Conservation (phyloP, 1,140 invertebrate genomes). For the Saccostrea echinata region DNA sequence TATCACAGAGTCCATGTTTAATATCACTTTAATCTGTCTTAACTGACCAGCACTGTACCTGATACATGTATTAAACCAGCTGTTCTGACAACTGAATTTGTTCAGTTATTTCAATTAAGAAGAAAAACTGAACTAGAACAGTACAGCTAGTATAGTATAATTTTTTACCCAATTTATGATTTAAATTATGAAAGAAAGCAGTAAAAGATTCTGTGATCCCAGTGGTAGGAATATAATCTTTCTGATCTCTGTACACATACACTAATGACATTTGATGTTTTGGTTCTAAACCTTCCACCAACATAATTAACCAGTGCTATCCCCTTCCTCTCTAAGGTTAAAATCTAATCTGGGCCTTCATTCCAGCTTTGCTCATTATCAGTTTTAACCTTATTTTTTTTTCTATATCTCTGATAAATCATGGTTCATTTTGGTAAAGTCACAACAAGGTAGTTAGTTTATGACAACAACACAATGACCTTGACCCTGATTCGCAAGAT, state of each 20-base stretch:
- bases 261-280: constrained; percentile 17
- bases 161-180: not conserved
- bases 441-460: not conserved
- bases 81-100: not conserved
- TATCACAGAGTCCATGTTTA: not conserved
- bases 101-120: not conserved
- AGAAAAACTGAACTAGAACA: not conserved
- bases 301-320: constrained; percentile 9
- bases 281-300: not conserved
- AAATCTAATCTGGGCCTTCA: not conserved
- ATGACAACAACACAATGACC: constrained; percentile 6
- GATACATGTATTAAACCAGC: not conserved
- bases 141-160: not conserved
- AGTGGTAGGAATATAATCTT: not conserved
- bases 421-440: not conserved
- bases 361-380: constrained; percentile 19
- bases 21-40: not conserved
- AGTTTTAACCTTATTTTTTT: constrained; percentile 35
- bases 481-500: not conserved
- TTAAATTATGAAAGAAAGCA: not conserved
- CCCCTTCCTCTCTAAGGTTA: not conserved
- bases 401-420: constrained; percentile 11
- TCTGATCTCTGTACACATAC: not conserved
- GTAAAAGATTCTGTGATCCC: not conserved
- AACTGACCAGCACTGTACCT: not conserved